Base-by-base conservation (phyloP, 2,888 invertebrate genomes). In the Priocnemis perturbator region DNA sequence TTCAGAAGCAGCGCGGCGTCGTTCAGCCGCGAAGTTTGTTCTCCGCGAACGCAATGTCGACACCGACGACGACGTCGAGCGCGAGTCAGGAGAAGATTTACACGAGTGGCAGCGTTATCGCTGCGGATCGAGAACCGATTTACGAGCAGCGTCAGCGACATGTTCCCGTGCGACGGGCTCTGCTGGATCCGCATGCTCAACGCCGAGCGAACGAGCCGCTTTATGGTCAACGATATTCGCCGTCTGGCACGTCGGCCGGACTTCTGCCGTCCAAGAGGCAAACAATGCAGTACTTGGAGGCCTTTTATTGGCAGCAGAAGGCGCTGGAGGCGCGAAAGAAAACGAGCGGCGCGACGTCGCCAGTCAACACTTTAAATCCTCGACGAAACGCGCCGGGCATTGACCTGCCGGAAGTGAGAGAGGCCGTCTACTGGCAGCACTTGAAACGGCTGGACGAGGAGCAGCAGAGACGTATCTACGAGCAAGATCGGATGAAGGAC, bases 391-490 rank as follows among this genome's bases (percentile, higher is more conserved):
- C 74, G 0, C 67, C 81, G 0, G 82, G 81, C 44, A 81, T 81
- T 30, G 83, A 83, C 17, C 65, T 79, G 3, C 85, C 87, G 1
- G 83, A 87, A 60, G 82, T 86, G 19, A 79, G 86, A 7, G 93
- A 94, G 84, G 93, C 92, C 0, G 93, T 92, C 79, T 93, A 93
- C 75, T 94, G 93, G 93, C 92, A 93, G 77, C 93, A 93, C 83
- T 87, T 94, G 64, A 93, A 92, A 83, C 93, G 93, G 81, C 90
- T 92, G 57, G 91, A 92, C 84, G 93, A 93, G 87, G 93, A 93
- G 79, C 87, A 87, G 53, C 87, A 88, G 64, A 73, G 83, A 9
- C 74, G 80, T 23, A 85, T 88, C 23, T 87, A 84, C 70, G 83
- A 87, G 61, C 82, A 84, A 20, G 85, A 86, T 68, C 58, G 60